Conservation (phyloP, 1,140 invertebrate species). For the Drosophila punjabiensis region DNA sequence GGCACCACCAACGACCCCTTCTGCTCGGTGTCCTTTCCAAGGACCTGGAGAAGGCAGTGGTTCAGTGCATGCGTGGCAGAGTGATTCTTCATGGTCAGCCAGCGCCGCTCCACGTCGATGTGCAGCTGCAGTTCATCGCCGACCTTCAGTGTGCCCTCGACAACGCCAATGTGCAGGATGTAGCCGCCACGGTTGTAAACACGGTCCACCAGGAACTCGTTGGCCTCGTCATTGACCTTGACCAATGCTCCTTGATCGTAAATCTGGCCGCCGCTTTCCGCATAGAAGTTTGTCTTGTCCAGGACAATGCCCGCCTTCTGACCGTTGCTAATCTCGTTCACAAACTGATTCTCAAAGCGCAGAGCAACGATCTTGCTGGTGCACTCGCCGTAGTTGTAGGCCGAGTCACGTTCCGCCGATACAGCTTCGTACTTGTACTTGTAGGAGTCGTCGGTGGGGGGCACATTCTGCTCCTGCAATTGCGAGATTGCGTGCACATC, state of each 20-base stretch:
- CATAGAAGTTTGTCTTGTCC: slow-evolving; percentile 98
- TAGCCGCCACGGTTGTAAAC: slow-evolving; percentile 99
- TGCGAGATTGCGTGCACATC: slow-evolving; percentile 98
- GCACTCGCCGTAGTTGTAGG: slow-evolving; percentile 90
- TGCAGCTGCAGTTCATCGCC: slow-evolving; percentile 94
- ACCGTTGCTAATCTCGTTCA: slow-evolving; percentile 92
- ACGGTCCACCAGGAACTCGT: slow-evolving; percentile 97
- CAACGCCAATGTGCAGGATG: slow-evolving; percentile 95
- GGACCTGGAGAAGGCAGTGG: slow-evolving; percentile 95
- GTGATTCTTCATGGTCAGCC: slow-evolving; percentile 99
- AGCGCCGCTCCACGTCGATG: slow-evolving; percentile 93
- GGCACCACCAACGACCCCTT: slow-evolving; percentile 99
- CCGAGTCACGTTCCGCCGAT: slow-evolving; percentile 87
- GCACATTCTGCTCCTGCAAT: slow-evolving; percentile 92
- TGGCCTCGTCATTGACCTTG: slow-evolving; percentile 93
- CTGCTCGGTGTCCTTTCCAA: slow-evolving; percentile 97
- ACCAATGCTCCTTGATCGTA: slow-evolving; percentile 98
- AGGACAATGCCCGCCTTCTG: slow-evolving; percentile 97
- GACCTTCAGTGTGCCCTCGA: slow-evolving; percentile 93
- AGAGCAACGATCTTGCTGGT: slow-evolving; percentile 90
- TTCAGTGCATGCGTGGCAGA: slow-evolving; percentile 99
- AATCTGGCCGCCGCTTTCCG: slow-evolving; percentile 99
- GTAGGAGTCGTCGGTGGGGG: slow-evolving; percentile 94
- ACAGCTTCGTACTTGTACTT: slow-evolving; percentile 96
- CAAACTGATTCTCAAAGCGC: slow-evolving; percentile 93